phyloP scores from a whole-genome alignment of 2,797 vertebrate genomes.

The Pseudomugil tenellus region DNA sequence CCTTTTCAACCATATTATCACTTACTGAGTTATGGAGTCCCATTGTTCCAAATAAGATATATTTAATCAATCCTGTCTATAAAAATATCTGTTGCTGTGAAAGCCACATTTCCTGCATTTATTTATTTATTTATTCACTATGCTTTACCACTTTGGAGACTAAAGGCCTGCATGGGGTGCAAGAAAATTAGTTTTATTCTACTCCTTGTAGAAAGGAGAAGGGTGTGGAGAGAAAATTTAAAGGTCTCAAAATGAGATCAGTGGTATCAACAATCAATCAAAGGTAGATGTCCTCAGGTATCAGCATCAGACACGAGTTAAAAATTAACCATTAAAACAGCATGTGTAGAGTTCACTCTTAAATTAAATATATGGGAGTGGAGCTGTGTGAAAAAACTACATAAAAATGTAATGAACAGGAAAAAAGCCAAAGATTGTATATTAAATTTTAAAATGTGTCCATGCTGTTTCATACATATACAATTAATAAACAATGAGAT shows the following conservation, averaged over 20 bases:
- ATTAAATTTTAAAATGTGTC: slow-evolving; percentile 29
- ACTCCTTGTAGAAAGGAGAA: slow-evolving; percentile 71
- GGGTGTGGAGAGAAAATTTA: slow-evolving; percentile 78
- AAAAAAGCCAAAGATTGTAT: slow-evolving; percentile 21
- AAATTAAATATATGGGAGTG: slow-evolving; percentile 52
- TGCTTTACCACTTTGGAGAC: slow-evolving; percentile 76
- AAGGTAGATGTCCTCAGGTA: slow-evolving; percentile 74
- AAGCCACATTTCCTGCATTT: slow-evolving; percentile 72
- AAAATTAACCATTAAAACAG: slow-evolving; percentile 85
- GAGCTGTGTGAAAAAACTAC: slow-evolving; percentile 42
- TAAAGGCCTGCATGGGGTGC: slow-evolving; percentile 76
- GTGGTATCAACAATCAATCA: slow-evolving; percentile 86
- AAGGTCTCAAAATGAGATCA: slow-evolving; percentile 87
- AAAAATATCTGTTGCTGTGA: slow-evolving; percentile 83
- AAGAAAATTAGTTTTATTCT: slow-evolving; percentile 86
- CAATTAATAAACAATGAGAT: slow-evolving; percentile 32
- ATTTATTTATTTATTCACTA: slow-evolving; percentile 83
- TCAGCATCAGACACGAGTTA: slow-evolving; percentile 70
- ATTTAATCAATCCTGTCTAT: slow-evolving; percentile 96
- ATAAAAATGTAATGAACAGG: slow-evolving; percentile 24
- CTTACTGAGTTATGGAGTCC: slow-evolving; percentile 96
- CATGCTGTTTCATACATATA: slow-evolving; percentile 26
- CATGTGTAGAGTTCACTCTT: slow-evolving; percentile 75
- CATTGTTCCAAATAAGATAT: slow-evolving; percentile 96
- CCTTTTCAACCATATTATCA: slow-evolving; percentile 93